Conservation (phyloP, 2,888 invertebrate species). For the Orthosia incerta region DNA sequence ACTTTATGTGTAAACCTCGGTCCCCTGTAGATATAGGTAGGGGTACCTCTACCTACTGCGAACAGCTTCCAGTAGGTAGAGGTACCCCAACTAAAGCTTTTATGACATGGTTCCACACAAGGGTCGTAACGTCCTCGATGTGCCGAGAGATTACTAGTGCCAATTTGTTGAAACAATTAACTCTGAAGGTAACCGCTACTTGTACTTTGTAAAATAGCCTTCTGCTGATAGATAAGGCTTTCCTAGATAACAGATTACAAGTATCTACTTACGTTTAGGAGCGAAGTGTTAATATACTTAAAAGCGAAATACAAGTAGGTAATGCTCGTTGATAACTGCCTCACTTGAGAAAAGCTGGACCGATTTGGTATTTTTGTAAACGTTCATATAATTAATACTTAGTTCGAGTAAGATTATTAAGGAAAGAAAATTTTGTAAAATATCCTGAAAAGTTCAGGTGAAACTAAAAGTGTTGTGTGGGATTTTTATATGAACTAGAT, state of each 20-base stretch:
- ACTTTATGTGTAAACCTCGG: constrained; percentile 50
- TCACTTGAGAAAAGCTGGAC: not conserved
- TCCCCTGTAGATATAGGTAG: not conserved
- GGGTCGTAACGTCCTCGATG: constrained; percentile 47
- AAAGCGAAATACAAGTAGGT: not conserved
- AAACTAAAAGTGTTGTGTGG: not conserved
- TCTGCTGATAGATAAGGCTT: not conserved
- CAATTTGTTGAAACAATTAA: constrained; percentile 52
- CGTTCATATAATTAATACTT: not conserved
- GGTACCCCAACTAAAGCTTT: constrained; percentile 48
- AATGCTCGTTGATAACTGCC: not conserved
- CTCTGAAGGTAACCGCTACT: constrained; percentile 7
- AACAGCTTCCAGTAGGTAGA: not conserved
- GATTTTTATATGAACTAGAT: not conserved
- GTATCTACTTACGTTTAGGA: not conserved
- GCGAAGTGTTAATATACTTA: not conserved
- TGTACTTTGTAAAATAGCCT: not conserved
- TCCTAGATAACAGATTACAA: not conserved
- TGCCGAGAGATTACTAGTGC: constrained; percentile 43
- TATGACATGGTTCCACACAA: constrained; percentile 52
- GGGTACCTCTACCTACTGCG: not conserved
- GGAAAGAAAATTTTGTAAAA: not conserved
- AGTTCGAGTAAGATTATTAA: not conserved
- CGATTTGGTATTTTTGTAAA: not conserved
- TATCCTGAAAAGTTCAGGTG: not conserved